Percentiles rank a stretch among this genome's conserved stretches.
Evolutionary conservation across 2,888 invertebrate genomes (phyloP).

Genomic region (Spilarctia lutea): DNA sequence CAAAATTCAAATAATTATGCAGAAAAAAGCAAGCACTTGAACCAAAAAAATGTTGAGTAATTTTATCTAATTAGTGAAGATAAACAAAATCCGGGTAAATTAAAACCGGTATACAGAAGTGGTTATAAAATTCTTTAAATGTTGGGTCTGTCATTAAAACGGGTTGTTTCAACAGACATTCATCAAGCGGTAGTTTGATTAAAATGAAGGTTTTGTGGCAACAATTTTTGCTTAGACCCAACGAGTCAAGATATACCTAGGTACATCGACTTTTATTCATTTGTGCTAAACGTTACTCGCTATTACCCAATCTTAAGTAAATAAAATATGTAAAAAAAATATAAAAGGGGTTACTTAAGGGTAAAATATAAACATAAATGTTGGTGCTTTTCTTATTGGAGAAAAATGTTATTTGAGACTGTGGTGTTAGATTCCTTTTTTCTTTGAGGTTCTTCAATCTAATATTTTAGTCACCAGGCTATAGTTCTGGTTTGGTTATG

Average conservation of each 20-base stretch:
- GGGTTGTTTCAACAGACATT: constrained; percentile 62
- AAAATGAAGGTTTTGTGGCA: constrained; percentile 62
- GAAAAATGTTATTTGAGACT: too few species aligned
- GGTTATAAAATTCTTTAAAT: constrained; percentile 44
- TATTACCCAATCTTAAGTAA: constrained; percentile 38
- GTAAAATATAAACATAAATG: constrained; percentile 45
- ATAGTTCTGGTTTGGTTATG: too few species aligned
- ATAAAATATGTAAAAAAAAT: constrained; percentile 51
- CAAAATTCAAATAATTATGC: too few species aligned
- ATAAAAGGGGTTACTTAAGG: constrained; percentile 43
- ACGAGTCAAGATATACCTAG: constrained; percentile 57
- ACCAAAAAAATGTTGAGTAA: background rate
- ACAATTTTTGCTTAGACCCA: constrained; percentile 57
- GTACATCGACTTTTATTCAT: constrained; percentile 53
- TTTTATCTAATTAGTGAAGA: constrained; percentile 7
- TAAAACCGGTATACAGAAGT: constrained; percentile 25
- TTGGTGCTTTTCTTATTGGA: constrained; percentile 30
- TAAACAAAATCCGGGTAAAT: constrained; percentile 28
- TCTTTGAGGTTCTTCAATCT: too few species aligned
- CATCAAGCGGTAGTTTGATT: constrained; percentile 68
- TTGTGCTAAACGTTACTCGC: constrained; percentile 56
- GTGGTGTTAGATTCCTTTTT: too few species aligned
- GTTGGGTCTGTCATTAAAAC: constrained; percentile 60
- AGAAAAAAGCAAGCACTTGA: too few species aligned
- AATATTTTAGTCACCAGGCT: too few species aligned